Evolutionary conservation across 2,113 vertebrate species (phyloP).

Genomic region (Montifringilla adamsi): DNA sequence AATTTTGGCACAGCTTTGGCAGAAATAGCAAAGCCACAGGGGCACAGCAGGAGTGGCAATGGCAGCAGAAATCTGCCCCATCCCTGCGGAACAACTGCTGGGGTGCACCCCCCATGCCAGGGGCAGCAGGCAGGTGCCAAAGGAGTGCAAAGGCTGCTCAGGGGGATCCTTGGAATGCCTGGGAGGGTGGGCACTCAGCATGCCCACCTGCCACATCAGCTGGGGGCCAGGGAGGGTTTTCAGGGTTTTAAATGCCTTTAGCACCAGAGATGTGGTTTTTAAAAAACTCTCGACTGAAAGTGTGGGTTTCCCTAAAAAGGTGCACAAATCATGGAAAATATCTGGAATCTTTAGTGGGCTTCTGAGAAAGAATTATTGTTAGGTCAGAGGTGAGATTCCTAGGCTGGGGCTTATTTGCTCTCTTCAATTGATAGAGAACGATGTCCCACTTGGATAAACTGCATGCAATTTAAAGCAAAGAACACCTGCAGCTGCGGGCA

Average conservation of each 20-base stretch:
- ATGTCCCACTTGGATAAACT: neutral
- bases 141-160: neutral
- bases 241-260: neutral
- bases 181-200: fast-evolving
- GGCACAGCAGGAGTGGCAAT: no score
- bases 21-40: neutral
- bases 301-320: neutral
- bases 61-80: neutral
- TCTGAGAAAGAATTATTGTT: neutral
- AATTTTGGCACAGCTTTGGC: neutral
- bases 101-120: fast-evolving
- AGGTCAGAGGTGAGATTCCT: neutral
- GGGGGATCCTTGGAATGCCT: neutral
- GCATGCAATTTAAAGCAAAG: neutral
- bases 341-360: neutral
- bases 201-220: fast-evolving
- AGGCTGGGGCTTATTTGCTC: neutral
- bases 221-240: fast-evolving
- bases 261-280: neutral
- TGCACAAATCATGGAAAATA: neutral
- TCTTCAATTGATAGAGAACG: neutral
- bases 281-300: neutral
- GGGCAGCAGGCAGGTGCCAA: neutral
- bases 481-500: neutral
- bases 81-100: fast-evolving